A percentile compares a stretch with the other conserved stretches of the same genome.
phyloP scores from a whole-genome alignment of 2,888 invertebrate species.

The Ormyrus thymus region DNA sequence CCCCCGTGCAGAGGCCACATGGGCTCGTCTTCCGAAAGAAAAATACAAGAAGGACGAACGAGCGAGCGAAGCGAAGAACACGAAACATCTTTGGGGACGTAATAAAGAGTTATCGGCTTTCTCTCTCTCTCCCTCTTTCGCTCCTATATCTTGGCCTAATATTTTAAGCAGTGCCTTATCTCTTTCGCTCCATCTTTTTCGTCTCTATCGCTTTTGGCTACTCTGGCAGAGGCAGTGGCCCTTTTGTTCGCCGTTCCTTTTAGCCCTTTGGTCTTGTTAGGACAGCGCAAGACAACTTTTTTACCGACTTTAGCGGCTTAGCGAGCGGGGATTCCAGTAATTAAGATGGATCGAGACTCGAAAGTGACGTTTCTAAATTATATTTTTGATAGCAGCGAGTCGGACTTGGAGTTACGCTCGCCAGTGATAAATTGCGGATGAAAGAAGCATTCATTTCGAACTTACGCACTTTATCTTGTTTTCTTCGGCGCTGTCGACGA shows the following conservation, averaged over 20 bases:
- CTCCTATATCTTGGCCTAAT: constrained; percentile 43
- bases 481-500: too few species aligned
- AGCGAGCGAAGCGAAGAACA: not conserved
- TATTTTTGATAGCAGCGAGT: too few species aligned
- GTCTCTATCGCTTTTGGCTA: not conserved
- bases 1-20: not conserved
- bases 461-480: too few species aligned
- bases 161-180: constrained; percentile 47
- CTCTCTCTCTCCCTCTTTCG: constrained; percentile 6
- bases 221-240: too few species aligned
- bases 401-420: too few species aligned
- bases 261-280: not conserved
- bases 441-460: too few species aligned
- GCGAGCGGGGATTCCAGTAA: too few species aligned
- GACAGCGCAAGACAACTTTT: not conserved
- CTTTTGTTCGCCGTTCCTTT: not conserved
- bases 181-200: constrained; percentile 17
- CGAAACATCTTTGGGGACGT: constrained; percentile 24
- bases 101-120: constrained; percentile 52
- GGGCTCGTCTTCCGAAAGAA: not conserved
- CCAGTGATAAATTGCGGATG: too few species aligned
- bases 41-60: constrained; percentile 8
- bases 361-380: too few species aligned
- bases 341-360: too few species aligned
- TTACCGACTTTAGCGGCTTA: too few species aligned